Base-by-base conservation (phyloP, 1,140 invertebrate species). In the Dendrolimus punctatus region DNA sequence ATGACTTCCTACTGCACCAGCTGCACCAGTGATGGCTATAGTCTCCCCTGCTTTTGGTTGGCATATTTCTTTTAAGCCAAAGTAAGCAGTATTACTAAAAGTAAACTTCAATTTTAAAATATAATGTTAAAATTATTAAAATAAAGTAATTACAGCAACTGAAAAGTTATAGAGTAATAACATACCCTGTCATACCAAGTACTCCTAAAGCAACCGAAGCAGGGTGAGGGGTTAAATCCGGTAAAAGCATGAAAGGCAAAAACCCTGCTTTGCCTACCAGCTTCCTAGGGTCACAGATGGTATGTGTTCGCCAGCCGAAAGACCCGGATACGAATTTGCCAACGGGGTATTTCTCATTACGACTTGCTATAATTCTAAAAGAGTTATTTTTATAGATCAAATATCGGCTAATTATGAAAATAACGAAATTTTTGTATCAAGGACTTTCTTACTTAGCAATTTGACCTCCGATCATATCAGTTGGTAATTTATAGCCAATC, bases 131-230 rank as follows among this genome's bases (percentile, higher is more conserved):
- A 1, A 23, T 2, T 23, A 23, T 23, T 23, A 23, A 23, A 23
- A 23, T 23, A 1, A 23, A 23, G 1, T 23, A 23, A 23, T 23
- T 23, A 23, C 23, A 23, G 23, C 3, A 23, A 23, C 3, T 23
- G 23, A 23, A 23, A 23, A 23, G 23, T 23, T 23, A 23, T 23
- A 23, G 3, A 23, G 23, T 3, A 23, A 23, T 23, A 3, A 54
- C 62, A 67, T 81, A 91, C 91, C 92, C 92, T 42, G 91, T 89
- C 90, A 93, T 92, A 60, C 92, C 92, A 40, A 92, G 64, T 45
- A 89, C 62, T 42, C 92, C 92, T 36, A 93, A 71, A 2, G 73
- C 88, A 37, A 91, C 73, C 4, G 91, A 92, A n/a, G 80, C 41
- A 7, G 91, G 87, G 51, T 92, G 65, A 40, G 88, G 74, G 40